Evolutionary conservation across 2,797 vertebrate species (phyloP).

Genomic region (Agapornis canus): DNA sequence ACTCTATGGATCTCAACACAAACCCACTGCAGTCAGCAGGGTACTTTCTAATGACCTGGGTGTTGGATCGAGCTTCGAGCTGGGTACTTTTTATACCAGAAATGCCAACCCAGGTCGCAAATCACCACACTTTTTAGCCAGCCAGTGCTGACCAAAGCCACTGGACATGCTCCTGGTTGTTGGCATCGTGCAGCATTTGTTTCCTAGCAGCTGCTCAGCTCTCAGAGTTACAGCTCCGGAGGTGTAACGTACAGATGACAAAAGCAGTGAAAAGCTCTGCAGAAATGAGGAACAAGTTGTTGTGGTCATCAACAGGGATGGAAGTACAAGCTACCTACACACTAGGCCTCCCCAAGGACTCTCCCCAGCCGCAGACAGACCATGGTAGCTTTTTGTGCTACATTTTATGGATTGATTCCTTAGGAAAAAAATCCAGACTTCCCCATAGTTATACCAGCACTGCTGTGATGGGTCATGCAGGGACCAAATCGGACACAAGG

Average conservation of each 20-base stretch:
- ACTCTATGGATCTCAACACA: fast-evolving
- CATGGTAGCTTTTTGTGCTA: not conserved
- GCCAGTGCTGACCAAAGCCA: not conserved
- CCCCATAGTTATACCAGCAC: not conserved
- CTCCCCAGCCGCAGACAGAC: not conserved
- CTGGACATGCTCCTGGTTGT: not conserved
- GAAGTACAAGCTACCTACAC: not conserved
- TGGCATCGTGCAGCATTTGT: not conserved
- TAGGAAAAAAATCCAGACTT: not conserved
- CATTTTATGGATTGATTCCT: not conserved
- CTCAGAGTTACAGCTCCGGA: not conserved
- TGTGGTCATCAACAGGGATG: fast-evolving
- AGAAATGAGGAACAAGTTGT: not conserved
- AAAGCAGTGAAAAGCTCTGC: not conserved
- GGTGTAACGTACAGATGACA: not conserved
- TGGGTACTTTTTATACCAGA: not conserved
- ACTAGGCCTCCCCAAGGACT: not conserved
- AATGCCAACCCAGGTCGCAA: not conserved
- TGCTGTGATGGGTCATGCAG: not conserved
- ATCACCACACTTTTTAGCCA: fast-evolving
- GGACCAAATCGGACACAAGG: not conserved
- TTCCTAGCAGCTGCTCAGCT: not conserved
- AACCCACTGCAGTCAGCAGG: not conserved
- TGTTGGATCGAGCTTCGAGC: not conserved
- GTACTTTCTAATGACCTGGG: not conserved